Percentiles rank a stretch among this genome's conserved stretches.
phyloP scores from a whole-genome alignment of 2,888 invertebrate species.

The Halictus ligatus region DNA sequence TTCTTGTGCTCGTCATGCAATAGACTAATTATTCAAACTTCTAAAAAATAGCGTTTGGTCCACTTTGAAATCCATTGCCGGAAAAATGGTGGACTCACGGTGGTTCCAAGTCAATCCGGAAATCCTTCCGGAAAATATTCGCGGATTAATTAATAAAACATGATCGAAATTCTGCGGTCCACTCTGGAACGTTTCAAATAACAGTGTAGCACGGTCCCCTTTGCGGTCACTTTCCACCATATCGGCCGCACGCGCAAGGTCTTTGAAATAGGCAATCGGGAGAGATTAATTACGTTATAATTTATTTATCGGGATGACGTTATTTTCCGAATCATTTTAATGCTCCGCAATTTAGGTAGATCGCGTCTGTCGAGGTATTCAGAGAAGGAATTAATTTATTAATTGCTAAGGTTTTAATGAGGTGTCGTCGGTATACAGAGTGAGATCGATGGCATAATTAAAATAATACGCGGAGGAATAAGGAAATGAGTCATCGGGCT shows the following conservation, averaged over 20 bases:
- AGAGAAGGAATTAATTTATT: neutral
- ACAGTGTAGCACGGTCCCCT: neutral
- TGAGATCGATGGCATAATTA: neutral
- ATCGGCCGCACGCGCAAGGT: neutral
- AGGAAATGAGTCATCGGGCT: conserved; percentile 12
- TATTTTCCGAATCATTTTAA: neutral
- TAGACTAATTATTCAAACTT: neutral
- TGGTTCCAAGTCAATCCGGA: neutral
- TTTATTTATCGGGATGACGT: neutral
- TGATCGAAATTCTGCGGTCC: neutral
- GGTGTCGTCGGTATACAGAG: neutral
- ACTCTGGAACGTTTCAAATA: neutral
- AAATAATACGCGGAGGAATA: neutral
- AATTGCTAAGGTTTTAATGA: neutral
- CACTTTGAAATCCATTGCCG: neutral
- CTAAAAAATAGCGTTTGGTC: too few relatives aligned
- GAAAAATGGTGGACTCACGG: too few relatives aligned
- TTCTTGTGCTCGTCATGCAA: neutral
- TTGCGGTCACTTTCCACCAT: neutral
- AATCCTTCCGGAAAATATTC: neutral
- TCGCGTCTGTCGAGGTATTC: neutral
- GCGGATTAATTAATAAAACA: neutral
- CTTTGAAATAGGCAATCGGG: neutral
- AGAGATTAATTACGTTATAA: neutral
- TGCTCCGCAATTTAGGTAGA: neutral